Percentiles rank a stretch among this genome's conserved stretches.
Evolutionary conservation across 2,888 invertebrate species (phyloP).

Genomic region (Andrena haemorrhoa): DNA sequence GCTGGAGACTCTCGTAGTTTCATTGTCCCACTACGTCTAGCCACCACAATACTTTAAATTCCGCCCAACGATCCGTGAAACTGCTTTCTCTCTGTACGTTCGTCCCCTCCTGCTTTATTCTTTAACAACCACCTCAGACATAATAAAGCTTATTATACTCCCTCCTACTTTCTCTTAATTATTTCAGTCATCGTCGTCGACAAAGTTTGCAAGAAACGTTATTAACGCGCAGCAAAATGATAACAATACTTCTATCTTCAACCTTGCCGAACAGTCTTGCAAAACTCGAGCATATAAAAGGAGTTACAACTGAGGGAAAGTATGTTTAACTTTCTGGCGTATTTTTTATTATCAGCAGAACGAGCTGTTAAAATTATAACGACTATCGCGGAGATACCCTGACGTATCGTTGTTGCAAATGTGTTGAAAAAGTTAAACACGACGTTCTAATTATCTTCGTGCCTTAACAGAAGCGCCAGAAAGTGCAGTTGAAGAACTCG

Average conservation of each 20-base stretch:
- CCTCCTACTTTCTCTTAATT: constrained; percentile 3
- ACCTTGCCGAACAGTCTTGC: background rate
- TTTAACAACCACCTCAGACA: constrained; percentile 10
- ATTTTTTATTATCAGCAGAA: too few relatives aligned
- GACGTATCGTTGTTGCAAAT: too few relatives aligned
- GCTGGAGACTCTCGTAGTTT: constrained; percentile 22
- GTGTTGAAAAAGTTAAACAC: too few relatives aligned
- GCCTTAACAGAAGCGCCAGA: too few relatives aligned
- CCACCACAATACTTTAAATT: constrained; percentile 59
- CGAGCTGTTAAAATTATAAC: too few relatives aligned
- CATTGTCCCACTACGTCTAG: constrained; percentile 26
- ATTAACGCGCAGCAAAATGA: background rate
- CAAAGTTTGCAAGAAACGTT: background rate
- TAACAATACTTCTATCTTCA: background rate
- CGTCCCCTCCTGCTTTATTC: constrained; percentile 34
- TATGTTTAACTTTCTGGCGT: background rate
- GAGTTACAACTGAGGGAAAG: background rate
- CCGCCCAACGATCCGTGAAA: constrained; percentile 59
- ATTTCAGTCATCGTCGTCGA: background rate
- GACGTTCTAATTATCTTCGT: too few relatives aligned
- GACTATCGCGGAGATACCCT: too few relatives aligned
- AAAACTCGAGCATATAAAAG: background rate
- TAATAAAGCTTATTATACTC: constrained; percentile 53
- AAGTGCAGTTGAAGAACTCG: background rate
- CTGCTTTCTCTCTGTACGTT: constrained; percentile 62